Base-by-base conservation (phyloP, 1,140 invertebrate species). In the Aphelinus atriplicis region DNA sequence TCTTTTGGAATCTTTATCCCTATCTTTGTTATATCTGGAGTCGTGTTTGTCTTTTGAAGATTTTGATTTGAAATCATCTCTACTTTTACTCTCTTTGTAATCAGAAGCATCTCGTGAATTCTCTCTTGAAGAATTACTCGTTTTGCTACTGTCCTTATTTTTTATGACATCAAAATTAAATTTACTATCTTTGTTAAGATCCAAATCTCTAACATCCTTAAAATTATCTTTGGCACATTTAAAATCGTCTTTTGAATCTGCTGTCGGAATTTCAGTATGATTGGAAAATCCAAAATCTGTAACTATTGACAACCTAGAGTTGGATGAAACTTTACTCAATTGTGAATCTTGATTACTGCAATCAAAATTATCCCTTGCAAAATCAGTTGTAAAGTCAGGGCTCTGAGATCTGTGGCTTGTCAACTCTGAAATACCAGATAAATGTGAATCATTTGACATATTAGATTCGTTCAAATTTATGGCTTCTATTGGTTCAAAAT, bases 401-500 rank as follows among this genome's bases (percentile, higher is more conserved):
- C 84, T 88, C 62, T 81, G 81, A 1, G 86, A 88, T 76, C 87
- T 84, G 72, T 90, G 89, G 76, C 89, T 89, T 65, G 89, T 90
- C 48, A 90, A 79, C 79, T 90, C 91, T 77, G 90, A 92, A 79
- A 91, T 89, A 64, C 88, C 90, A 57, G 90, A 92, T 26, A 91
- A 76, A 79, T 90, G 89, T 55, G 90, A 90, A 78, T 92, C 90
- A 68, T 89, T 86, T 0, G 89, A 90, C 73, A 88, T 74, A 71
- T 88, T 82, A 61, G 83, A 88, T 81, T 88, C 85, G 70, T 86
- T 85, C 2, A 86, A 60, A 72, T 85, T 85, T 81, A 86, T 85
- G 64, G 88, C 87, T 65, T 90, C 89, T 60, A 92, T 85, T 0
- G 91, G 91, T 80, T 93, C 92, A 84, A 93, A 93, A 4, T 89